Percentiles rank a stretch among this genome's conserved stretches.
phyloP scores from a whole-genome alignment of 2,888 invertebrate genomes.

The Agonopterix heracliana region DNA sequence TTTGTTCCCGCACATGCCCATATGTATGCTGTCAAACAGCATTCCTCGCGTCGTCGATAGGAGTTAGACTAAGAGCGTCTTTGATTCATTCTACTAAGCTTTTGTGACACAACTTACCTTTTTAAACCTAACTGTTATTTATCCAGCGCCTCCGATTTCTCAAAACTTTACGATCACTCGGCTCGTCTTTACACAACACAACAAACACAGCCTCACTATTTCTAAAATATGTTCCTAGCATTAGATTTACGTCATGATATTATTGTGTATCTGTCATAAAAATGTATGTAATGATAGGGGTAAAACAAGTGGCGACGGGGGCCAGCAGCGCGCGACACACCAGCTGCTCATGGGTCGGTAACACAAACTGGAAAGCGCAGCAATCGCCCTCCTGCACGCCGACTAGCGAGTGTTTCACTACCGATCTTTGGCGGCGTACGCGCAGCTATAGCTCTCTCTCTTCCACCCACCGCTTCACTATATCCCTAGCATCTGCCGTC shows the following conservation, averaged over 20 bases:
- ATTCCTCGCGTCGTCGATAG: conserved; percentile 71
- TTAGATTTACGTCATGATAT: conserved; percentile 57
- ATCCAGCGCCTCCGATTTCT: conserved; percentile 48
- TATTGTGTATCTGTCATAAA: conserved; percentile 37
- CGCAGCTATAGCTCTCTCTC: conserved; percentile 45
- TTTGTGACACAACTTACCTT: conserved; percentile 73
- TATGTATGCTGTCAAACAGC: conserved; percentile 72
- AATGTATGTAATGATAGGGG: conserved; percentile 44
- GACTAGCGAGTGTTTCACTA: conserved; percentile 50
- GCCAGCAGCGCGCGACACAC: conserved; percentile 53
- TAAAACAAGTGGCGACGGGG: conserved; percentile 57
- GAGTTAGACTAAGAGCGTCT: conserved; percentile 56
- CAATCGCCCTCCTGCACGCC: conserved; percentile 51
- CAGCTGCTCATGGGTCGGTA: conserved; percentile 62
- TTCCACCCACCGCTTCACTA: conserved; percentile 17
- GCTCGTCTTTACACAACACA: conserved; percentile 41
- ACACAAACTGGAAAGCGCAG: conserved; percentile 64
- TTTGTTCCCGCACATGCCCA: conserved; percentile 68
- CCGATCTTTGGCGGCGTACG: conserved; percentile 52
- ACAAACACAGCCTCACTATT: conserved; percentile 52
- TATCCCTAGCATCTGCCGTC: conserved; percentile 11
- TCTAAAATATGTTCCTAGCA: conserved; percentile 38
- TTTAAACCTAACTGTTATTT: conserved; percentile 71
- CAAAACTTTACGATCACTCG: conserved; percentile 39
- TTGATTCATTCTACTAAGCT: conserved; percentile 58